A percentile compares a stretch with the other conserved stretches of the same genome.
Conservation (phyloP, 2,113 vertebrate genomes). For the Chiloscyllium plagiosum region DNA sequence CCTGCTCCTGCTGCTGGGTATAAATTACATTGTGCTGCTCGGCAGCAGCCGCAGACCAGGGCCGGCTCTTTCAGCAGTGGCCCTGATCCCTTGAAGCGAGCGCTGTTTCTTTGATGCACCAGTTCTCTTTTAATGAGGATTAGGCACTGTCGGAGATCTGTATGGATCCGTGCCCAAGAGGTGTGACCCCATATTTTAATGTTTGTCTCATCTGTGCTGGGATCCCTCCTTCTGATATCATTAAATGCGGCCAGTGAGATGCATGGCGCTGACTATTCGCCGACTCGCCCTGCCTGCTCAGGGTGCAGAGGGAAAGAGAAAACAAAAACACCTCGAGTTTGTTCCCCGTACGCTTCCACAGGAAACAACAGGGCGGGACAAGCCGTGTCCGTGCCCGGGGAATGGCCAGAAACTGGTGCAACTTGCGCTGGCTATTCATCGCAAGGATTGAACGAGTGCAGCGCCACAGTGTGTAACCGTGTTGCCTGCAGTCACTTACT, state of each 20-base stretch:
- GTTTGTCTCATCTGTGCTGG: conserved; percentile 46
- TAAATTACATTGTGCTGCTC: conserved; percentile 75
- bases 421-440: neutral
- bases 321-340: conserved; percentile 37
- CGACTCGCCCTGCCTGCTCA: conserved; percentile 15
- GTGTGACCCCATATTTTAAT: conserved; percentile 53
- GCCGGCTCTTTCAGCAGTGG: conserved; percentile 59
- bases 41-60: conserved; percentile 62
- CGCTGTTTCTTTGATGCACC: conserved; percentile 53
- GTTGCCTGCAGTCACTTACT: neutral
- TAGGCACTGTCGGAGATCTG: conserved; percentile 62
- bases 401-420: neutral
- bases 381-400: neutral
- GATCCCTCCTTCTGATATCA: conserved; percentile 20
- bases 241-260: neutral
- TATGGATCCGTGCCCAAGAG: conserved; percentile 54
- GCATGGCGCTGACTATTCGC: neutral
- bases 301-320: conserved; percentile 18
- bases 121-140: conserved; percentile 67
- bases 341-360: conserved; percentile 56
- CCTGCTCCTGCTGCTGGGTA: conserved; percentile 65
- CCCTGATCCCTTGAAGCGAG: conserved; percentile 67
- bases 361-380: neutral
- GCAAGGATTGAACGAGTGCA: neutral
- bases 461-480: too few relatives aligned